Evolutionary conservation across 2,888 invertebrate species (phyloP), one percentile per base, ranked within the genome.

Genomic region (Eutolmus rufibarbis): DNA sequence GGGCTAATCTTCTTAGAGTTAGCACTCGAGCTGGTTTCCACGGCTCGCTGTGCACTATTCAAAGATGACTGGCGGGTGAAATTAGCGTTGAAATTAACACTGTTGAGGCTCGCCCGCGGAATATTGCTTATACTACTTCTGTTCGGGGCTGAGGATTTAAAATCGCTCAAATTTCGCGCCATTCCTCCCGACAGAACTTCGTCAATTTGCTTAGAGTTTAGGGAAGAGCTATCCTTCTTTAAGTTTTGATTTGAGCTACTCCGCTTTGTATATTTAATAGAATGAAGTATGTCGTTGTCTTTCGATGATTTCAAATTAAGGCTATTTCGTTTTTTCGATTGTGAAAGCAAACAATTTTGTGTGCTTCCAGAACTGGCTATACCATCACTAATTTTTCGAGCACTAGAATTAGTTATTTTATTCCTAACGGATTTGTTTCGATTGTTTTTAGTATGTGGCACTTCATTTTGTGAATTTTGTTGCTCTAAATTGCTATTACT

Each of bases 241-340:
- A 93, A 89, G 89, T 93, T 92, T 57, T 91, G 90, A 88, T 92
- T 92, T n/a, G 92, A 92, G 74, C 90, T 90, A 86, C 91, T 92
- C 74, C 87, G 88, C 79, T 91, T 91, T 40, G 92, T 90, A 74
- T 89, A 89, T 16, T 88, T 88, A 79, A 84, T 88, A 16, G 87
- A 81, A 9, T 86, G 76, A 43, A 78, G 76, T 43, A 88, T 77
- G 82, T 88, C 87, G 81, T 37, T 57, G 31, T 51, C 40, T 28
- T 40, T 82, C 28, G 87, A 40, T n/a, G 88, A 86, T 89, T 93
- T 92, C 2, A 92, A 89, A 89, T 93, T 92, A 28, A 92, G 90
- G 89, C 92, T 92, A 88, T 92, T 92, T 88, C 92, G 92, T 88
- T 92, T 92, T 86, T 92, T 92, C 19, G 92, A 91, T 89, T 92